A percentile compares a stretch with the other conserved stretches of the same genome.
Evolutionary conservation across 2,797 vertebrate genomes (phyloP).

Genomic region (Lycodopsis pacificus): DNA sequence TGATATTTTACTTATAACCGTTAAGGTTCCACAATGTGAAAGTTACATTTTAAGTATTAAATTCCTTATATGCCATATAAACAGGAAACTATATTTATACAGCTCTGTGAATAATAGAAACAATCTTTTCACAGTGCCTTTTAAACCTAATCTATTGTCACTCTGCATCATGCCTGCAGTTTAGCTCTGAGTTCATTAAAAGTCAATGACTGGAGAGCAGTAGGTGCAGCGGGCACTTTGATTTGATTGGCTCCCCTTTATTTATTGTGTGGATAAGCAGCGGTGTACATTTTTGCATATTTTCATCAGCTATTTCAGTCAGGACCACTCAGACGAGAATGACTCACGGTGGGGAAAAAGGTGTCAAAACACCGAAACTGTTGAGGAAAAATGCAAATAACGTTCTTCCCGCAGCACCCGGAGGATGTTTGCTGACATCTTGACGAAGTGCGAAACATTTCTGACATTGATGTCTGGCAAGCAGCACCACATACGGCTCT

Average conservation of each 20-base stretch:
- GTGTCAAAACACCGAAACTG: constrained; percentile 92
- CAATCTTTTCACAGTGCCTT: constrained; percentile 9
- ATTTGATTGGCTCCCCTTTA: constrained; percentile 19
- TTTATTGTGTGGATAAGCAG: constrained; percentile 70
- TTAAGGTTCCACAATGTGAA: not conserved
- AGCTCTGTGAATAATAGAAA: constrained; percentile 32
- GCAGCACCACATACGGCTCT: constrained; percentile 78
- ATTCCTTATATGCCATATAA: not conserved
- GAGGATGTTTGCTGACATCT: constrained; percentile 90
- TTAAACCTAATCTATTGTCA: constrained; percentile 27
- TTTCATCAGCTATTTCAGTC: constrained; percentile 89
- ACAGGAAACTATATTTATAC: constrained; percentile 47
- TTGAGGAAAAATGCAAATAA: constrained; percentile 92
- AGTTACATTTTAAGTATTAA: not conserved
- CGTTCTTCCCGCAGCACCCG: constrained; percentile 83
- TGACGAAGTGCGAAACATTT: constrained; percentile 88
- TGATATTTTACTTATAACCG: constrained; percentile 20
- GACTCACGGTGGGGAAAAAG: constrained; percentile 82
- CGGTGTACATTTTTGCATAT: constrained; percentile 83
- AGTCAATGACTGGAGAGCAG: constrained; percentile 37
- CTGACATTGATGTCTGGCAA: constrained; percentile 94
- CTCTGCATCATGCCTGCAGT: constrained; percentile 34
- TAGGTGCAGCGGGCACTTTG: constrained; percentile 27
- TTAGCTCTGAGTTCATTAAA: constrained; percentile 49
- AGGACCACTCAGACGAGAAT: constrained; percentile 85